These are phyloP conservation scores for Bursaphelenchus mucronatus DNA, from an alignment of 1,140 invertebrate genomes.

Conservation along the genomic window DNA sequence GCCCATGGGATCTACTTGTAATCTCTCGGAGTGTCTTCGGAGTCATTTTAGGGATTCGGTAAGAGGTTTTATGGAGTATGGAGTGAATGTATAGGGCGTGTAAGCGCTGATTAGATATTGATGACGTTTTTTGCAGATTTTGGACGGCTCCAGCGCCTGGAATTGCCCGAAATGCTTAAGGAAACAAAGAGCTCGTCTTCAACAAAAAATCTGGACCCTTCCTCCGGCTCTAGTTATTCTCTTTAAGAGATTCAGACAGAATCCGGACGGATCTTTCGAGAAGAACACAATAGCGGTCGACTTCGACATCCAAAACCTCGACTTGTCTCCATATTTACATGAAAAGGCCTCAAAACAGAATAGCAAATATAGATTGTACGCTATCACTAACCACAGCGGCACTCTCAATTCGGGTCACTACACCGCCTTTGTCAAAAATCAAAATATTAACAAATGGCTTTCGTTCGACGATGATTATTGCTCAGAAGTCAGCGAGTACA, in stretches of 20 bases:
- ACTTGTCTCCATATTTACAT: slow-evolving; percentile 35
- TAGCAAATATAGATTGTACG: slow-evolving; percentile 32
- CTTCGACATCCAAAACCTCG: slow-evolving; percentile 27
- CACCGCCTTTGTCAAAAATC: slow-evolving; percentile 23
- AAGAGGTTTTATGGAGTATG: neutral
- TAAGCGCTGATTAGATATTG: neutral
- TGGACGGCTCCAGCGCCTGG: slow-evolving; percentile 3
- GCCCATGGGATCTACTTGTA: neutral
- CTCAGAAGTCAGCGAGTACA: slow-evolving; percentile 13
- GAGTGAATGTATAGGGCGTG: too few relatives aligned
- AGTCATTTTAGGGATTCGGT: slow-evolving; percentile 1
- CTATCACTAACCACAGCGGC: slow-evolving; percentile 30
- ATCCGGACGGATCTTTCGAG: slow-evolving; percentile 27
- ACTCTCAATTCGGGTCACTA: slow-evolving; percentile 27
- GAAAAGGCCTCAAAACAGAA: slow-evolving; percentile 7
- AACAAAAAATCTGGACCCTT: slow-evolving; percentile 11
- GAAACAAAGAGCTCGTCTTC: neutral
- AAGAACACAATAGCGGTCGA: slow-evolving; percentile 42
- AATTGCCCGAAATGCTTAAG: slow-evolving; percentile 2
- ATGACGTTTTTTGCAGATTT: slow-evolving; percentile 7
- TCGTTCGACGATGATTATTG: slow-evolving; percentile 33
- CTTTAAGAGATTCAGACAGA: slow-evolving; percentile 41
- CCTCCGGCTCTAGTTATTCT: slow-evolving; percentile 31
- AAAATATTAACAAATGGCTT: slow-evolving; percentile 12
- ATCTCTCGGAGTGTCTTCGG: neutral